Percentiles rank a stretch among this genome's conserved stretches.
These are phyloP conservation scores for Protosalanx chinensis DNA, from an alignment of 2,797 vertebrate genomes.

Conservation along the genomic window DNA sequence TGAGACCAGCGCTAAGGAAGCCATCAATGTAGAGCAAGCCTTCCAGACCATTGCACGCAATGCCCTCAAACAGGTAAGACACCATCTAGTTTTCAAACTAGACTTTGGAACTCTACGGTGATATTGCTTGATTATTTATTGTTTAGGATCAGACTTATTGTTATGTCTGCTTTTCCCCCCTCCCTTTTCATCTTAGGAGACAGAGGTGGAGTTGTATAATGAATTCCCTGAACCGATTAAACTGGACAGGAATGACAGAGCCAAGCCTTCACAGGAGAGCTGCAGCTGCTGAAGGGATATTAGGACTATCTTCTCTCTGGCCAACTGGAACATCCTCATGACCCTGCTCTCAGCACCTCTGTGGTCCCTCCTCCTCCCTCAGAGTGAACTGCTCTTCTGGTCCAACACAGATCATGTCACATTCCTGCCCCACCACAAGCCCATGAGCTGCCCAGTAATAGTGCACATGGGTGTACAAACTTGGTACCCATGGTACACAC, in stretches of 20 bases:
- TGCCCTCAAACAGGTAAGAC: conserved; percentile 89
- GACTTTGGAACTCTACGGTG: neutral
- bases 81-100: neutral
- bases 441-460: conserved; percentile 10
- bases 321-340: conserved; percentile 50
- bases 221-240: conserved; percentile 94
- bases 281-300: conserved; percentile 87
- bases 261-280: conserved; percentile 82
- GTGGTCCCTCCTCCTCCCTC: conserved; percentile 34
- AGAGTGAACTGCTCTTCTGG: conserved; percentile 54
- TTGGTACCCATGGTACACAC: conserved; percentile 47
- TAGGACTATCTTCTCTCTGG: conserved; percentile 60
- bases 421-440: conserved; percentile 38
- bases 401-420: conserved; percentile 60
- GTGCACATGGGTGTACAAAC: conserved; percentile 17
- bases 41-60: conserved; percentile 96
- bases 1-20: conserved; percentile 96
- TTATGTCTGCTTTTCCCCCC: neutral
- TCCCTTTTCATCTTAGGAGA: conserved; percentile 73
- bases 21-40: conserved; percentile 94
- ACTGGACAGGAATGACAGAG: conserved; percentile 87
- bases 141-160: neutral
- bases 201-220: conserved; percentile 91
- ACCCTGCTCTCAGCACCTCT: conserved; percentile 49
- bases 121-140: neutral